Evolutionary conservation across 1,140 invertebrate species (phyloP).

Genomic region (Meteorus sp.): DNA sequence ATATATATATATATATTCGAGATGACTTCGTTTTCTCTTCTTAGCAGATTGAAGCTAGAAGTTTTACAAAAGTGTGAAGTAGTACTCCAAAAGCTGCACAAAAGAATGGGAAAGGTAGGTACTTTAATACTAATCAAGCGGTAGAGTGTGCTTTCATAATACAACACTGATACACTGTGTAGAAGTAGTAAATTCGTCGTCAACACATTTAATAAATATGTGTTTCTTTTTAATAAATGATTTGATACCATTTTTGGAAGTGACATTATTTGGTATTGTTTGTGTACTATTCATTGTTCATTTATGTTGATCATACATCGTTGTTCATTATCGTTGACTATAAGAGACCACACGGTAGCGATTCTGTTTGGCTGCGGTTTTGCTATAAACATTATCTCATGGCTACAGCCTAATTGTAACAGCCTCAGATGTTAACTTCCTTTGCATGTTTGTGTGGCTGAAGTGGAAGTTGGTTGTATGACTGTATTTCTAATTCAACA

Average conservation of each 20-base stretch:
- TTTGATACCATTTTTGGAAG: background rate
- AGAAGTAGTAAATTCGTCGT: background rate
- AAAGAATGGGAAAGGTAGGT: constrained; percentile 65
- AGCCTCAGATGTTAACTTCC: too few species aligned
- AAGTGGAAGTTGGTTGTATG: constrained; percentile 34
- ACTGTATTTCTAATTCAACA: constrained; percentile 41
- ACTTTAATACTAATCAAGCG: constrained; percentile 4
- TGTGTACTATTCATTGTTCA: too few species aligned
- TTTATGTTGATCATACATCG: too few species aligned
- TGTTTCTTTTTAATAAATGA: too few species aligned
- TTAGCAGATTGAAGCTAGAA: constrained; percentile 65
- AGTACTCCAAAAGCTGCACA: constrained; percentile 65
- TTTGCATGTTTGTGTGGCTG: constrained; percentile 32
- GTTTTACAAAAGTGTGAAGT: constrained; percentile 68
- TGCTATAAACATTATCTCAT: too few species aligned
- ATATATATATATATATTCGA: constrained; percentile 22
- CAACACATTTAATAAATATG: background rate
- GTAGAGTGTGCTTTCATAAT: background rate
- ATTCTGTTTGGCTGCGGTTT: too few species aligned
- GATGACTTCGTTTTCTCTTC: constrained; percentile 9
- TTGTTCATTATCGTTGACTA: too few species aligned
- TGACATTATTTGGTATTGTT: background rate
- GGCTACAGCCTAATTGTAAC: too few species aligned
- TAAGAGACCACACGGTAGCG: too few species aligned
- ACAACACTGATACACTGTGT: background rate